Evolutionary conservation across 2,888 invertebrate species (phyloP).

Genomic region (Venusia cambrica): DNA sequence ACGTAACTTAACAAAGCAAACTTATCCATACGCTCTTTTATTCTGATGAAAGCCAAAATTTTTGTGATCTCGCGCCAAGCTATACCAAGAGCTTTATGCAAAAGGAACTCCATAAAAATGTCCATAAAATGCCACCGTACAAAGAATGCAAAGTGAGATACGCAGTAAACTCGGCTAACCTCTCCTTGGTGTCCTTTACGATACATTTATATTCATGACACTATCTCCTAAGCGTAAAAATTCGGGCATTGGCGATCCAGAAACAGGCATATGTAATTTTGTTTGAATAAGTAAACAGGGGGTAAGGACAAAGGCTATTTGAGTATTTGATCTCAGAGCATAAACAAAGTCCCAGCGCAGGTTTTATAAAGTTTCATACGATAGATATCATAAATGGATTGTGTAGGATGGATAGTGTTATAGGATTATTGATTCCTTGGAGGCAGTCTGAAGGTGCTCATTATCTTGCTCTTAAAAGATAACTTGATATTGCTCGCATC

Average conservation of each 20-base stretch:
- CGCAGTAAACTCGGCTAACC: constrained; percentile 67
- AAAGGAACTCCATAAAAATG: constrained; percentile 76
- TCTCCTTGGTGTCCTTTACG: constrained; percentile 74
- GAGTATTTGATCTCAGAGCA: constrained; percentile 76
- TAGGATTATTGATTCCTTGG: constrained; percentile 61
- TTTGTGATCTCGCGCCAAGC: constrained; percentile 23
- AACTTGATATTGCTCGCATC: constrained; percentile 42
- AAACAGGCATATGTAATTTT: constrained; percentile 80
- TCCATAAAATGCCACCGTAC: constrained; percentile 70
- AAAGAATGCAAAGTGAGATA: constrained; percentile 80
- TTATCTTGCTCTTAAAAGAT: constrained; percentile 47
- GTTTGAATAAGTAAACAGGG: constrained; percentile 80
- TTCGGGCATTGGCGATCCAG: constrained; percentile 78
- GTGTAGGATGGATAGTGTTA: constrained; percentile 61
- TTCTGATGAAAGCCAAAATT: constrained; percentile 19
- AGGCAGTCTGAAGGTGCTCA: constrained; percentile 44
- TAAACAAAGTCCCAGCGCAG: constrained; percentile 71
- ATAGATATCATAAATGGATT: constrained; percentile 75
- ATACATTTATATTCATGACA: constrained; percentile 81
- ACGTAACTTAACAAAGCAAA: constrained; percentile 16
- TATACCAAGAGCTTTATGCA: constrained; percentile 61
- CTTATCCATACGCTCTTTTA: constrained; percentile 18
- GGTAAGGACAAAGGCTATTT: constrained; percentile 78
- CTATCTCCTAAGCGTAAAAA: constrained; percentile 78
- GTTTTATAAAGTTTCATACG: constrained; percentile 69